These are phyloP conservation scores for Nymphalis io DNA, from an alignment of 1,140 invertebrate species.

Conservation along the genomic window DNA sequence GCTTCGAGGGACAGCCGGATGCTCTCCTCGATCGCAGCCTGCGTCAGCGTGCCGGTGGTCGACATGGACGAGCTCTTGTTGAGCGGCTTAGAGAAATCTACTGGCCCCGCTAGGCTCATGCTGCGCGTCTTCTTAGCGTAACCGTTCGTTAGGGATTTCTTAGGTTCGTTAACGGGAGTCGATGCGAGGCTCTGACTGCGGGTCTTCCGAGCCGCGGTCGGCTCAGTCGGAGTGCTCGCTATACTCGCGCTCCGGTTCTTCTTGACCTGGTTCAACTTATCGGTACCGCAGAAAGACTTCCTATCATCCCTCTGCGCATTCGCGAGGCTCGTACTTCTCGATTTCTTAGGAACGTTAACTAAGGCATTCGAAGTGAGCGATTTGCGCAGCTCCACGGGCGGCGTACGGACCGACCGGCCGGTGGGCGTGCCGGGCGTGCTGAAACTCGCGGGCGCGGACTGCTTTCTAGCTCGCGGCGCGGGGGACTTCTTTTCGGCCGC, in stretches of 20 bases:
- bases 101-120: conserved; percentile 62
- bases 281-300: conserved; percentile 57
- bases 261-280: conserved; percentile 45
- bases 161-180: conserved; percentile 58
- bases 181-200: conserved; percentile 70
- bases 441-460: conserved; percentile 66
- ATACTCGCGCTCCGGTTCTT: conserved; percentile 44
- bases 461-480: conserved; percentile 54
- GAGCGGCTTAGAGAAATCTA: conserved; percentile 48
- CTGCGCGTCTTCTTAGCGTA: conserved; percentile 66
- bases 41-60: conserved; percentile 58
- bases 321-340: conserved; percentile 68
- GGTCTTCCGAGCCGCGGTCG: conserved; percentile 40
- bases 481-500: conserved; percentile 36
- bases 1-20: conserved; percentile 69
- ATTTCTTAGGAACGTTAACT: conserved; percentile 59
- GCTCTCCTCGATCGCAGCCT: conserved; percentile 78
- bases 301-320: conserved; percentile 49
- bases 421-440: conserved; percentile 68
- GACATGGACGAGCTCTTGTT: conserved; percentile 57
- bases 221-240: conserved; percentile 46
- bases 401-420: conserved; percentile 55
- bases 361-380: conserved; percentile 59
- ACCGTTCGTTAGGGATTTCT: conserved; percentile 49
- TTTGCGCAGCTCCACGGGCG: conserved; percentile 63